phyloP scores from a whole-genome alignment of 2,113 vertebrate species.

The Austrofundulus limnaeus region DNA sequence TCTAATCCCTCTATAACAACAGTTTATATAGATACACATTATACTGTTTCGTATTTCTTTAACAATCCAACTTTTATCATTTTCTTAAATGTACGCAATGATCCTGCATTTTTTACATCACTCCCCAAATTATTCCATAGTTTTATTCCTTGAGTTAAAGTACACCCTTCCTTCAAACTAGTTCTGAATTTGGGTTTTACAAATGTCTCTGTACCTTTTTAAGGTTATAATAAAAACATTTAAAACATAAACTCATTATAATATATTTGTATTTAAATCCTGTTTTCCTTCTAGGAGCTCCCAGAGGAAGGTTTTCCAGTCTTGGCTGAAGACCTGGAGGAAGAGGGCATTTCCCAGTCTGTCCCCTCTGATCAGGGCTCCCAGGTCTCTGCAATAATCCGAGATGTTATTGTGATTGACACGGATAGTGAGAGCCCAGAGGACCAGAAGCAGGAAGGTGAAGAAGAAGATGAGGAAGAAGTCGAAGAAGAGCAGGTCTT shows the following conservation, averaged over 20 bases:
- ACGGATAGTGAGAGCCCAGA: slow-evolving; percentile 90
- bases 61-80: too few relatives aligned
- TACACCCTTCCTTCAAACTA: too few relatives aligned
- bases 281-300: slow-evolving; percentile 75
- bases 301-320: slow-evolving; percentile 81
- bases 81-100: too few relatives aligned
- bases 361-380: slow-evolving; percentile 83
- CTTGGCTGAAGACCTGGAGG: slow-evolving; percentile 75
- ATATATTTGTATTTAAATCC: neutral
- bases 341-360: slow-evolving; percentile 83
- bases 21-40: too few relatives aligned
- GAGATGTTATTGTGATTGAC: slow-evolving; percentile 90
- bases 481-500: slow-evolving; percentile 72
- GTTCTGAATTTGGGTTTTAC: too few relatives aligned
- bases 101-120: too few relatives aligned
- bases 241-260: neutral
- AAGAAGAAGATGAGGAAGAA: slow-evolving; percentile 78
- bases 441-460: slow-evolving; percentile 80
- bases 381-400: slow-evolving; percentile 78
- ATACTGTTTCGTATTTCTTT: too few relatives aligned
- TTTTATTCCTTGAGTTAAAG: too few relatives aligned
- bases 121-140: too few relatives aligned
- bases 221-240: too few relatives aligned
- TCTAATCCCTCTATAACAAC: too few relatives aligned
- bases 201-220: too few relatives aligned